These are phyloP conservation scores for Eupsilia transversa DNA, from an alignment of 2,888 invertebrate species.

Conservation along the genomic window DNA sequence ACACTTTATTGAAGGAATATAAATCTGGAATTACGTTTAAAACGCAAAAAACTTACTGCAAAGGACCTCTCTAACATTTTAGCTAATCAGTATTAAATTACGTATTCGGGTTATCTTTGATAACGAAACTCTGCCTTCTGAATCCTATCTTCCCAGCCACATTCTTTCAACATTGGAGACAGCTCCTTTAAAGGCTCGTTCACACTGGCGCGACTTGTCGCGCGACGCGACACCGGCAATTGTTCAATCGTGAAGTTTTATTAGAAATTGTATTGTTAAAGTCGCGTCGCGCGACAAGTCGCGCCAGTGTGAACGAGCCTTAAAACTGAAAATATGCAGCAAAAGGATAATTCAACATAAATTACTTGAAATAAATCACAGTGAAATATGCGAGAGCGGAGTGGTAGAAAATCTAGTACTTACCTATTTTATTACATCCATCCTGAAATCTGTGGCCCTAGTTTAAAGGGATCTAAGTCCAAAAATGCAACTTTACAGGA, in stretches of 20 bases:
- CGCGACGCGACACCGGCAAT: too few species aligned
- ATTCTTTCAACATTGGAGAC: neutral
- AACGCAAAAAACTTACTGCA: neutral
- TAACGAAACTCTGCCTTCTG: neutral
- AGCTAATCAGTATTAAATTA: neutral
- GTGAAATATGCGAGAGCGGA: slow-evolving; percentile 5
- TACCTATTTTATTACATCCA: neutral
- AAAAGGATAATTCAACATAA: slow-evolving; percentile 8
- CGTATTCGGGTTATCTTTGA: too few species aligned
- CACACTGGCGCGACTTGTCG: too few species aligned
- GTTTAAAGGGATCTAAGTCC: too few species aligned
- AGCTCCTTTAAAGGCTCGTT: neutral
- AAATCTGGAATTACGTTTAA: too few species aligned
- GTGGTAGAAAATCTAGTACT: neutral
- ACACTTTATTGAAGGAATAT: neutral
- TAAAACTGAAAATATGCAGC: neutral
- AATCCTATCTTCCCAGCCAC: neutral
- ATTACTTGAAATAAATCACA: slow-evolving; percentile 3
- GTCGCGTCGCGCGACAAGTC: too few species aligned
- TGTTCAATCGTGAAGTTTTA: too few species aligned
- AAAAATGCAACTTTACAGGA: too few species aligned
- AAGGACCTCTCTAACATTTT: neutral
- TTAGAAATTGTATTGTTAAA: too few species aligned
- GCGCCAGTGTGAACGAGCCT: too few species aligned
- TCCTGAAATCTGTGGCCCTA: too few species aligned